Base-by-base conservation (phyloP, 2,113 vertebrate species). In the Mohoua ochrocephala region DNA sequence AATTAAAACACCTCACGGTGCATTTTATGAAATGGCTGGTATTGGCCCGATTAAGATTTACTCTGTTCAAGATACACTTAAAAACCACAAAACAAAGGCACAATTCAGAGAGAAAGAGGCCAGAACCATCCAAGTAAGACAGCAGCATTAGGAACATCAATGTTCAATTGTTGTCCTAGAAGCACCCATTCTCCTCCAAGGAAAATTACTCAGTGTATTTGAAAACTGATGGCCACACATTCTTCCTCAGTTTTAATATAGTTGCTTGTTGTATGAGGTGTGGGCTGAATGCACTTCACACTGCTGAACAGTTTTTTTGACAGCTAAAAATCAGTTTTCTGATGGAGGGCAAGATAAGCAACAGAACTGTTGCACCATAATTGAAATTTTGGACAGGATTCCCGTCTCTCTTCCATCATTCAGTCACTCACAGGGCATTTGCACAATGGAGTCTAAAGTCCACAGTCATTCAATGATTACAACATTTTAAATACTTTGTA, bases 31-130 rank as follows among this genome's bases (percentile, higher is more conserved):
- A 82, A 91, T 41, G 30, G 35, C 33, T 87, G 69, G 24, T 77
- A 79, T 75, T 91, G 64, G 84, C 33, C 60, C 64, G 56, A 70
- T 56, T 56, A 87, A 91, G 56, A 71, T 89, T 95, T 92, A 92
- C 53, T 54, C 82, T 81, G 21, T 91, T 89, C 33, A 75, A 81
- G 35, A 91, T 44, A 84, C 2, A 90, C 75, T 94, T 82, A 53
- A 83, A 96, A 89, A 21, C 23, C 71, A 89, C 77, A 77, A 90
- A 91, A 97, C 85, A 94, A 93, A 93, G 71, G 45, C 91, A 61
- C 59, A 65, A 80, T 95, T 95, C 64, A 84, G 69, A 91, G 15
- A 60, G 59, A 71, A 71, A 80, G 23, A 73, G 31, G 28, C 67
- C 67, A 76, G 79, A 92, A 71, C 22, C 28, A 81, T 35, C 60